These are phyloP conservation scores for Diplosoma virens DNA, from an alignment of 23 tunicate species.

Conservation along the genomic window DNA sequence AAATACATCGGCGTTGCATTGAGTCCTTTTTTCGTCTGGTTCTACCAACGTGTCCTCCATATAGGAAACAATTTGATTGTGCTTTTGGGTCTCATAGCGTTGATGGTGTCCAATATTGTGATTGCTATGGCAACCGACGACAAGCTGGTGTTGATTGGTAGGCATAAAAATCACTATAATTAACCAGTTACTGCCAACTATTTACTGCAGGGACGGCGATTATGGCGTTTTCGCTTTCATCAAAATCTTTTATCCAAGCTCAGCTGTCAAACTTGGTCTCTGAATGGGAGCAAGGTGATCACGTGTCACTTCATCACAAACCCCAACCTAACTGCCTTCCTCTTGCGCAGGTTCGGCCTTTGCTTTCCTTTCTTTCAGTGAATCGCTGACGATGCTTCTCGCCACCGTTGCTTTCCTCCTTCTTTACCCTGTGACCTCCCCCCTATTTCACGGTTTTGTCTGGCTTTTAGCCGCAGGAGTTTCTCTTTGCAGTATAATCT, in stretches of 20 bases:
- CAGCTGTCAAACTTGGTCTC: slow-evolving; percentile 65
- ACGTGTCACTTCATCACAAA: background rate
- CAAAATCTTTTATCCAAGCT: slow-evolving; percentile 64
- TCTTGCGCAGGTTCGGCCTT: slow-evolving; percentile 76
- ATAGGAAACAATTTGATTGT: slow-evolving; percentile 18
- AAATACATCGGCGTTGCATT: slow-evolving; percentile 29
- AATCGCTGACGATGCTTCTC: slow-evolving; percentile 49
- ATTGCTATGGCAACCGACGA: slow-evolving; percentile 21
- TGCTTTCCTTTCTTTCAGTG: slow-evolving; percentile 70
- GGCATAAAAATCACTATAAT: background rate
- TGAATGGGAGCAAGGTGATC: slow-evolving; percentile 72
- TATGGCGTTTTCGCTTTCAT: slow-evolving; percentile 15
- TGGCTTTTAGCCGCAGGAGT: slow-evolving; percentile 74
- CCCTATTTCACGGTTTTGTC: slow-evolving; percentile 63
- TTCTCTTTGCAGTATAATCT: slow-evolving; percentile 22
- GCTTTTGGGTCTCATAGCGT: background rate
- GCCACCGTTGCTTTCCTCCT: slow-evolving; percentile 62
- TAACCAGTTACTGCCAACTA: background rate
- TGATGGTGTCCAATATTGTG: background rate
- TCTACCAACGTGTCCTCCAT: slow-evolving; percentile 21
- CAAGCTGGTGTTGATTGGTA: slow-evolving; percentile 35
- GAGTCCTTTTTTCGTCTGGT: slow-evolving; percentile 20
- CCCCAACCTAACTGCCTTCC: background rate
- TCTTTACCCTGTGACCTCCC: slow-evolving; percentile 51
- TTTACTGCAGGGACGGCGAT: slow-evolving; percentile 36